These are phyloP conservation scores for Odontesthes bonariensis DNA, from an alignment of 2,113 vertebrate species.

Conservation along the genomic window DNA sequence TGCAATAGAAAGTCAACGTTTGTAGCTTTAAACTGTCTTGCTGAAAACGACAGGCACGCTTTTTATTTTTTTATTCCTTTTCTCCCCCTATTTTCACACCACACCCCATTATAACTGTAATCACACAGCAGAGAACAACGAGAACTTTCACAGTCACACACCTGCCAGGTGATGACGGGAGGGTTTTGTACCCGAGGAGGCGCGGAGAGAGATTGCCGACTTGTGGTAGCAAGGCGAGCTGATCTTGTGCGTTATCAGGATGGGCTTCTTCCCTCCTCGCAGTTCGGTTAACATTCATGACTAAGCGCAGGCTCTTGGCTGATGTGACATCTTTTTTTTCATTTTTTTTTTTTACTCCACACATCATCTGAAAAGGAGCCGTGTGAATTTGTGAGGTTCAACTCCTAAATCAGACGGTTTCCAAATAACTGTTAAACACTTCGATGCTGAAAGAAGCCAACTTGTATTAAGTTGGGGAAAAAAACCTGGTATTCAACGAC, in stretches of 20 bases:
- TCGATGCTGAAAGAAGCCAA: conserved; percentile 7
- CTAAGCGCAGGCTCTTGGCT: neutral
- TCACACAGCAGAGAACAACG: conserved; percentile 39
- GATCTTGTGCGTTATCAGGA: conserved; percentile 40
- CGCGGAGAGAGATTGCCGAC: neutral
- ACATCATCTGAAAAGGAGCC: neutral
- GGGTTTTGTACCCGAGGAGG: conserved; percentile 25
- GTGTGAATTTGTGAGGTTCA: neutral
- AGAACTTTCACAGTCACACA: conserved; percentile 37
- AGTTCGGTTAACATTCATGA: conserved; percentile 42
- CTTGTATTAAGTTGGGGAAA: neutral
- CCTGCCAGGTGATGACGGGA: conserved; percentile 16
- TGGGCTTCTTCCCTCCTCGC: conserved; percentile 1
- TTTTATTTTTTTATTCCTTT: neutral
- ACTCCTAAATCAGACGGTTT: neutral
- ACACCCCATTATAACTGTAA: conserved; percentile 17
- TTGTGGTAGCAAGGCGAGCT: conserved; percentile 19
- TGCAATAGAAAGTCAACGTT: conserved; percentile 58
- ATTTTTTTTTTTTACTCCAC: neutral
- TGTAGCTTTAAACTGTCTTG: conserved; percentile 25
- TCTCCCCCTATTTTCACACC: conserved; percentile 22
- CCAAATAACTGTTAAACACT: neutral
- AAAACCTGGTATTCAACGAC: conserved; percentile 23
- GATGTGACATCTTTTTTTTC: neutral
- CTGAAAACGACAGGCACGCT: conserved; percentile 62